phyloP scores from a whole-genome alignment of 2,113 vertebrate genomes.

The Myiopsitta monachus region DNA sequence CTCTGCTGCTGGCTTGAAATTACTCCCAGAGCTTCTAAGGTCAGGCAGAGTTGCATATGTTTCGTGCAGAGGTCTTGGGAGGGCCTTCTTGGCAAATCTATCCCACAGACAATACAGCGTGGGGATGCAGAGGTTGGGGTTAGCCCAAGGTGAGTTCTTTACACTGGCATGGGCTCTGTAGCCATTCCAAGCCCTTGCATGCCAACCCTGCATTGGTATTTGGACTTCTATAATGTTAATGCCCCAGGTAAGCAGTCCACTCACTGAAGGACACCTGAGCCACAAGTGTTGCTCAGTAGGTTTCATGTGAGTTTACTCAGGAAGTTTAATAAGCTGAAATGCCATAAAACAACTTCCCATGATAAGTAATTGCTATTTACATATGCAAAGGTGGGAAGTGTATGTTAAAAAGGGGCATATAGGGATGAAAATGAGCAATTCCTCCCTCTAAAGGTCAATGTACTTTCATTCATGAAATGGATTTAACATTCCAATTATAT shows the following conservation, averaged over 20 bases:
- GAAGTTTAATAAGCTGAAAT: slow-evolving; percentile 47
- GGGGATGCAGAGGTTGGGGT: background rate
- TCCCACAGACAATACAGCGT: background rate
- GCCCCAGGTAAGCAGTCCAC: background rate
- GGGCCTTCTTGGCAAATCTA: background rate
- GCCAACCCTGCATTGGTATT: background rate
- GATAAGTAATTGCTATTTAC: slow-evolving; percentile 37
- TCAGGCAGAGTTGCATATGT: background rate
- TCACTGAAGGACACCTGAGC: background rate
- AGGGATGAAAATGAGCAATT: slow-evolving; percentile 50
- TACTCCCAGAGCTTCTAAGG: background rate
- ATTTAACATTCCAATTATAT: slow-evolving; percentile 61
- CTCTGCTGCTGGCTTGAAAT: background rate
- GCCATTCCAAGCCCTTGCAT: background rate
- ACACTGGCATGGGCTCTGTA: accelerated
- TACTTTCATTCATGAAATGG: slow-evolving; percentile 36
- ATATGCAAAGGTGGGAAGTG: slow-evolving; percentile 10
- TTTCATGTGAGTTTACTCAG: slow-evolving; percentile 29
- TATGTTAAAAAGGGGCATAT: slow-evolving; percentile 36
- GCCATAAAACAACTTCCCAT: slow-evolving; percentile 35
- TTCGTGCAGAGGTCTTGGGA: background rate
- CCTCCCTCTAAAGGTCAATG: background rate
- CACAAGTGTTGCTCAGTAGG: background rate
- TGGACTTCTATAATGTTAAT: background rate
- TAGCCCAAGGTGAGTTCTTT: background rate